phyloP scores from a whole-genome alignment of 2,888 invertebrate species.

The Ophion costatus region DNA sequence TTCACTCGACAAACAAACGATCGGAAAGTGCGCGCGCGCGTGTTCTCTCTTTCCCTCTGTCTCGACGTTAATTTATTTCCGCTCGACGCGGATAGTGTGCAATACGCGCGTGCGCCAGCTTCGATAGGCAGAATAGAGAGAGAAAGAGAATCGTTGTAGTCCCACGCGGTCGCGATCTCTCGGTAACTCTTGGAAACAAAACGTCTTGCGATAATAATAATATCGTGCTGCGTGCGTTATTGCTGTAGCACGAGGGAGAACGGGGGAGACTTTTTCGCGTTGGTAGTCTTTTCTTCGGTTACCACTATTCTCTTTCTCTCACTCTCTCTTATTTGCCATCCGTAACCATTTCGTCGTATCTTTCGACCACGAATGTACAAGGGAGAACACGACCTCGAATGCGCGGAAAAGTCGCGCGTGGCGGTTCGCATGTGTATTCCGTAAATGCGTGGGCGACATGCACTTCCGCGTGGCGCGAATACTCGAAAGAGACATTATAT shows the following conservation, averaged over 20 bases:
- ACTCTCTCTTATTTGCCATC: neutral
- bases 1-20: neutral
- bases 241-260: neutral
- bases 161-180: conserved; percentile 43
- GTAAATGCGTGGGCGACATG: too few species aligned
- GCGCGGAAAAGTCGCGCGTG: neutral
- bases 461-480: too few species aligned
- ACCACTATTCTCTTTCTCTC: neutral
- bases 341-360: neutral
- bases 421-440: too few species aligned
- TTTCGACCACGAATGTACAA: neutral
- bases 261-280: neutral
- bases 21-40: neutral
- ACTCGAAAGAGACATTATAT: too few species aligned
- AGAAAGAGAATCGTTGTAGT: conserved; percentile 29
- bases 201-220: neutral
- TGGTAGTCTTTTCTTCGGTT: neutral
- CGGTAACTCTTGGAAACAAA: conserved; percentile 43
- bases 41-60: neutral
- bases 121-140: neutral
- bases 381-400: conserved; percentile 1
- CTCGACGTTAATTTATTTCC: conserved; percentile 37
- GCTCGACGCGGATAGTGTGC: neutral
- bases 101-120: conserved; percentile 1
- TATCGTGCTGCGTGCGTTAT: neutral